These are phyloP conservation scores for Phaenicophaeus curvirostris DNA, from an alignment of 2,797 vertebrate species.

Conservation along the genomic window DNA sequence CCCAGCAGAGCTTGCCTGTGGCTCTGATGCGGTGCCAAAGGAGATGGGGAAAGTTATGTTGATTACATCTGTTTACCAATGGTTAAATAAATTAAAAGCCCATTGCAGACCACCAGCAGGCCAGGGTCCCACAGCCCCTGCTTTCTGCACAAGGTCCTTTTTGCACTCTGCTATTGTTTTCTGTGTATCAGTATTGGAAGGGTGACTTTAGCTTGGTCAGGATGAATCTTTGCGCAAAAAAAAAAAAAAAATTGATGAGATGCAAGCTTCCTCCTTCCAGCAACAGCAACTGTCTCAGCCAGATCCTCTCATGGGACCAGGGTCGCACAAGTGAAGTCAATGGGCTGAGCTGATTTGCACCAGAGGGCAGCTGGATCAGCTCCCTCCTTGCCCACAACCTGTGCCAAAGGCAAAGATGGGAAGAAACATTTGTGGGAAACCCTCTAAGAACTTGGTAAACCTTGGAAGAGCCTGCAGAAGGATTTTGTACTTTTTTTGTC, in stretches of 20 bases:
- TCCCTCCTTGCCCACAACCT: neutral
- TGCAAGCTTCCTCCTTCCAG: neutral
- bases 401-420: neutral
- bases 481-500: neutral
- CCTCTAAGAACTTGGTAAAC: neutral
- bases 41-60: constrained; percentile 47
- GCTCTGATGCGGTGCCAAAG: constrained; percentile 56
- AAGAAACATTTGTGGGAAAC: neutral
- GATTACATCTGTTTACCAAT: constrained; percentile 85
- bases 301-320: neutral
- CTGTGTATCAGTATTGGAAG: neutral
- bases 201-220: neutral
- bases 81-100: constrained; percentile 87
- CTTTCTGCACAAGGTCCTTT: neutral
- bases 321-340: neutral
- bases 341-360: neutral
- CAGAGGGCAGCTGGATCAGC: neutral
- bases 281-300: neutral
- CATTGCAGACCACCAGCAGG: constrained; percentile 84
- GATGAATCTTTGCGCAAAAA: neutral
- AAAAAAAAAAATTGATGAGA: neutral
- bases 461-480: neutral
- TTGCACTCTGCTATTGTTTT: neutral
- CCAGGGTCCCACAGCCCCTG: neutral
- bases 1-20: constrained; percentile 41